A percentile compares a stretch with the other conserved stretches of the same genome.
phyloP scores from a whole-genome alignment of 2,888 invertebrate genomes.

The Ochlodes sylvanus region DNA sequence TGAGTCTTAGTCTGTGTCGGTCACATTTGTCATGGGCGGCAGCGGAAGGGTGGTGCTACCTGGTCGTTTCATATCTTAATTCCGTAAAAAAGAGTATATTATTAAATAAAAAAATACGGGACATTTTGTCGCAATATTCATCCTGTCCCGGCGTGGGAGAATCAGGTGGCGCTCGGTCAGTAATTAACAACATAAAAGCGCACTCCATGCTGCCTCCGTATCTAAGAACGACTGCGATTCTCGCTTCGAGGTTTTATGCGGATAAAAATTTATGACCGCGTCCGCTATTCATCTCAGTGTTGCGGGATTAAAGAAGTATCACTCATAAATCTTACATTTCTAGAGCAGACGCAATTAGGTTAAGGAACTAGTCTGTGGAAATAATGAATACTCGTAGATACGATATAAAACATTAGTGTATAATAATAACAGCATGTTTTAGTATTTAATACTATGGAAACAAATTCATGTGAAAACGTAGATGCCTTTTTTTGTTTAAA shows the following conservation, averaged over 20 bases:
- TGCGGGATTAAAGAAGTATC: constrained; percentile 11
- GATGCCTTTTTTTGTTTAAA: no score
- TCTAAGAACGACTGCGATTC: constrained; percentile 59
- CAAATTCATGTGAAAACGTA: no score
- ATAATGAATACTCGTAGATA: no score
- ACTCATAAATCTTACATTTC: constrained; percentile 21
- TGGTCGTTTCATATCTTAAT: no score
- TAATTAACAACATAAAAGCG: constrained; percentile 79
- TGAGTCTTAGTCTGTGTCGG: no score
- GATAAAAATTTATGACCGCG: constrained; percentile 13
- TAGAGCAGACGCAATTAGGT: neutral
- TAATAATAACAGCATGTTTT: no score
- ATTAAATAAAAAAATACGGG: constrained; percentile 41
- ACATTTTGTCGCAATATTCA: constrained; percentile 70
- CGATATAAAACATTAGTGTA: no score
- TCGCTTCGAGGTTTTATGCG: constrained; percentile 50
- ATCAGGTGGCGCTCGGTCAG: constrained; percentile 69
- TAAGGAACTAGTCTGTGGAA: no score
- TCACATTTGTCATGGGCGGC: no score
- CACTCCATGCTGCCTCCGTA: constrained; percentile 67
- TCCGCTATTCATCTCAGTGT: constrained; percentile 20
- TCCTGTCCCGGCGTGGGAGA: constrained; percentile 68
- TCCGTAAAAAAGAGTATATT: no score
- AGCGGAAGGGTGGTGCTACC: no score
- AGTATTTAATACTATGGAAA: no score